phyloP scores from a whole-genome alignment of 2,888 invertebrate genomes.

The Lasioglossum morio region DNA sequence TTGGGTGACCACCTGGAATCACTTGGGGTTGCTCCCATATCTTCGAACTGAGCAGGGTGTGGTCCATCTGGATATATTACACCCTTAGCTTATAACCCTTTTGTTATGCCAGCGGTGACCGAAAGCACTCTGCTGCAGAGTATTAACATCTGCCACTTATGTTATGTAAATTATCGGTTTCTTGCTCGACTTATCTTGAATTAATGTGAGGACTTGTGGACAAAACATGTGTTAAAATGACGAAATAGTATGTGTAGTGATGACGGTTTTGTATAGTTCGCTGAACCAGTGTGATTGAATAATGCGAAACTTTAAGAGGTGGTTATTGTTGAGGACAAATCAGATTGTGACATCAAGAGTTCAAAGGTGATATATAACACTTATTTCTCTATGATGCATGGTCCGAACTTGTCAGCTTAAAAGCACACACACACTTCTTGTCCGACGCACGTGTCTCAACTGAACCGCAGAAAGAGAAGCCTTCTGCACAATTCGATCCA shows the following conservation, averaged over 20 bases:
- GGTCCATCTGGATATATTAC: not conserved
- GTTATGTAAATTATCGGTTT: not conserved
- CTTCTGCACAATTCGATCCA: not conserved
- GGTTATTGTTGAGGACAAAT: not conserved
- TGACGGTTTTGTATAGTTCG: not conserved
- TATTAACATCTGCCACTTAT: not conserved
- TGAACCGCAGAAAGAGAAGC: not conserved
- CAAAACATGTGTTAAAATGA: not conserved
- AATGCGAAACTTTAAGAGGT: not conserved
- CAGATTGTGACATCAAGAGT: no score
- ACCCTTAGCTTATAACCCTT: not conserved
- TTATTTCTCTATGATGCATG: no score
- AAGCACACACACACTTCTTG: no score
- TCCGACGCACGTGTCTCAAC: not conserved
- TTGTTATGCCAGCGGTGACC: not conserved
- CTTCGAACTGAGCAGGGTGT: not conserved
- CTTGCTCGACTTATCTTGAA: not conserved
- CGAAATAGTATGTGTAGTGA: not conserved
- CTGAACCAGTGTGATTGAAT: not conserved
- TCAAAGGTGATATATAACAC: no score
- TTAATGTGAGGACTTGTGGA: not conserved
- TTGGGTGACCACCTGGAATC: constrained; percentile 3
- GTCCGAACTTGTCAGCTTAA: not conserved
- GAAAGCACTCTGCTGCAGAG: not conserved
- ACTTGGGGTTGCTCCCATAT: not conserved